These are phyloP conservation scores for Sitophilus oryzae DNA, from an alignment of 1,140 invertebrate genomes.

Conservation along the genomic window DNA sequence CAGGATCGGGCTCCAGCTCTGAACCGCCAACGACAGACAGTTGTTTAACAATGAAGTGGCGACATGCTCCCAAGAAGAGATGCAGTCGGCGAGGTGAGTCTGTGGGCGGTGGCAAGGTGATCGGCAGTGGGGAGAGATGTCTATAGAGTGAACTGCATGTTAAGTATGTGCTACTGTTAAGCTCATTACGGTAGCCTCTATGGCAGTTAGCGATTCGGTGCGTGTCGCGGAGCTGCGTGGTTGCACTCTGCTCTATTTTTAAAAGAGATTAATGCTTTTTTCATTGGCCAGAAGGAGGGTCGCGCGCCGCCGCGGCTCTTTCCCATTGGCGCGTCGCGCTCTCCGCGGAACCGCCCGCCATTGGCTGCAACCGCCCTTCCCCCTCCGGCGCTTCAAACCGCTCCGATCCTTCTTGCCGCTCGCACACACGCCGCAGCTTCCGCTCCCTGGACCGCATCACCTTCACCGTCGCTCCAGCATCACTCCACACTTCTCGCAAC, in stretches of 20 bases:
- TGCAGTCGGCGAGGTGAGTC: slow-evolving; percentile 29
- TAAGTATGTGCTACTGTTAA: slow-evolving; percentile 46
- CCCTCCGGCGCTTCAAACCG: slow-evolving; percentile 27
- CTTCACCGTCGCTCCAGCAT: slow-evolving; percentile 41
- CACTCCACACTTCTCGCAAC: slow-evolving; percentile 14
- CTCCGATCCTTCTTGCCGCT: slow-evolving; percentile 39
- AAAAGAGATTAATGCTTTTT: slow-evolving; percentile 47
- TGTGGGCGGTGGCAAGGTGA: slow-evolving; percentile 35
- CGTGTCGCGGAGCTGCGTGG: slow-evolving; percentile 39
- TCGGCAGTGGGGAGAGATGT: slow-evolving; percentile 37
- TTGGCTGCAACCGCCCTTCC: slow-evolving; percentile 36
- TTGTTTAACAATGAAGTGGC: slow-evolving; percentile 33
- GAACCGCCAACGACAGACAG: slow-evolving; percentile 3
- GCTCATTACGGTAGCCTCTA: slow-evolving; percentile 43
- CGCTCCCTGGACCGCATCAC: slow-evolving; percentile 41
- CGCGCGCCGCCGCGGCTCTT: slow-evolving; percentile 21
- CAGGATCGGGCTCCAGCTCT: neutral
- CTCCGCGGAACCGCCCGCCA: slow-evolving; percentile 39
- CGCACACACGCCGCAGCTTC: slow-evolving; percentile 42
- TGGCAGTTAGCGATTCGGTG: slow-evolving; percentile 37
- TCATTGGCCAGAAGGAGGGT: slow-evolving; percentile 44
- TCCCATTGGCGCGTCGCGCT: slow-evolving; percentile 36
- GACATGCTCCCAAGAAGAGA: slow-evolving; percentile 20
- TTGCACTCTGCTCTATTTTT: slow-evolving; percentile 44
- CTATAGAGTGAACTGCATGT: slow-evolving; percentile 46